These are phyloP conservation scores for Formica aserva DNA, from an alignment of 2,888 invertebrate species.

Conservation along the genomic window DNA sequence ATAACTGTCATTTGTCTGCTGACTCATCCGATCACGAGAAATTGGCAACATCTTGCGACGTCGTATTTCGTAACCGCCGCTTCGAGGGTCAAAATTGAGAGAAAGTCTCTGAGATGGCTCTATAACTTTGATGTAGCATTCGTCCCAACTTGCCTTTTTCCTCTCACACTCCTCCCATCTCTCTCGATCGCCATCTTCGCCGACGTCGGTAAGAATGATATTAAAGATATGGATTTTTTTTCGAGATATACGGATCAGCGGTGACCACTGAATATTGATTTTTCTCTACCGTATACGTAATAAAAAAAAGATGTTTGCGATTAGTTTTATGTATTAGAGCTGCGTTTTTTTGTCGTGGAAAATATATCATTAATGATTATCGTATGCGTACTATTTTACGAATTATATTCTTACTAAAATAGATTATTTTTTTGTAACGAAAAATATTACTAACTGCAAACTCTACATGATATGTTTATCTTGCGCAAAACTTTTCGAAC, in stretches of 20 bases:
- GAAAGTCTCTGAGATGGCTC: slow-evolving; percentile 27
- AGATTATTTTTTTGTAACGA: background rate
- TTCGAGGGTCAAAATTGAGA: slow-evolving; percentile 34
- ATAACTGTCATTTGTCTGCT: slow-evolving; percentile 43
- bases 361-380: background rate
- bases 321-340: background rate
- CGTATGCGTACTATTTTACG: background rate
- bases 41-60: slow-evolving; percentile 27
- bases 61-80: slow-evolving; percentile 20
- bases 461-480: slow-evolving; percentile 6
- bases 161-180: background rate
- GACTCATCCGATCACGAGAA: slow-evolving; percentile 33
- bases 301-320: slow-evolving; percentile 5
- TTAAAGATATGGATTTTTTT: slow-evolving; percentile 44
- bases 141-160: background rate
- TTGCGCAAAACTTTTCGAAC: background rate
- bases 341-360: background rate
- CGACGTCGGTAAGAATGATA: slow-evolving; percentile 35
- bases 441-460: background rate
- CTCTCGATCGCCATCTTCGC: background rate
- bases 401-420: background rate
- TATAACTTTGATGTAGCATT: slow-evolving; percentile 45
- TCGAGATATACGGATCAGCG: slow-evolving; percentile 1
- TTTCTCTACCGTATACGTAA: background rate
- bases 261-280: slow-evolving; percentile 40